Evolutionary conservation across 2,797 vertebrate genomes (phyloP).

Genomic region (Hippopotamyrus pictus): DNA sequence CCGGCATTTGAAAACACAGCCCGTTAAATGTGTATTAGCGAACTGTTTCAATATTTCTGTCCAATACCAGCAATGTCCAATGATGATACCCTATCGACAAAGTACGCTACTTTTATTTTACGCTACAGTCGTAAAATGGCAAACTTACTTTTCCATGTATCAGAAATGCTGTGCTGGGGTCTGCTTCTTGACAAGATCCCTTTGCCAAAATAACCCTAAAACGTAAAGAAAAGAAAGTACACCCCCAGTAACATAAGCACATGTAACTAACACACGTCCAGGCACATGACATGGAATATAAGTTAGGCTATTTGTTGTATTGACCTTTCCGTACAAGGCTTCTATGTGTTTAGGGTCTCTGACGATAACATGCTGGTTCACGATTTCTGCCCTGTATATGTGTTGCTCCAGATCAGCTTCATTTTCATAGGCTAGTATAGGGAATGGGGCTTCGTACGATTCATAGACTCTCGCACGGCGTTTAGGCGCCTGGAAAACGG

Average conservation of each 20-base stretch:
- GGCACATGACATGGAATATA: not conserved
- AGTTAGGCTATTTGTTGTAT: not conserved
- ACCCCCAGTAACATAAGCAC: not conserved
- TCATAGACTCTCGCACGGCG: conserved; percentile 72
- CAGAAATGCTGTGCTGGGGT: conserved; percentile 70
- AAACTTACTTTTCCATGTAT: conserved; percentile 75
- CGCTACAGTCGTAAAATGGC: not conserved
- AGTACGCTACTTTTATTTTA: not conserved
- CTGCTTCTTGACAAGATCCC: conserved; percentile 81
- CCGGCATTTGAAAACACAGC: not conserved
- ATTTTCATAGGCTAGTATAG: conserved; percentile 50
- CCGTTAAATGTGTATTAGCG: not conserved
- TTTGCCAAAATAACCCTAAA: conserved; percentile 93
- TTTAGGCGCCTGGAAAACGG: conserved; percentile 74
- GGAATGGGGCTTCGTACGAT: conserved; percentile 68
- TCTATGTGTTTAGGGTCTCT: conserved; percentile 63
- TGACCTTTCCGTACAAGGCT: conserved; percentile 73
- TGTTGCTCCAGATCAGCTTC: conserved; percentile 40
- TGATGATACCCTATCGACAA: not conserved
- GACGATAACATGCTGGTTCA: conserved; percentile 75
- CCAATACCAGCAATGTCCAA: not conserved
- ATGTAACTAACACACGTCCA: not conserved
- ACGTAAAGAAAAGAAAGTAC: conserved; percentile 19
- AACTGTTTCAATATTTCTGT: not conserved
- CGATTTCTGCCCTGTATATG: conserved; percentile 68